Base-by-base conservation (phyloP, 1,140 invertebrate species). In the Trachymyrmex septentrionalis region DNA sequence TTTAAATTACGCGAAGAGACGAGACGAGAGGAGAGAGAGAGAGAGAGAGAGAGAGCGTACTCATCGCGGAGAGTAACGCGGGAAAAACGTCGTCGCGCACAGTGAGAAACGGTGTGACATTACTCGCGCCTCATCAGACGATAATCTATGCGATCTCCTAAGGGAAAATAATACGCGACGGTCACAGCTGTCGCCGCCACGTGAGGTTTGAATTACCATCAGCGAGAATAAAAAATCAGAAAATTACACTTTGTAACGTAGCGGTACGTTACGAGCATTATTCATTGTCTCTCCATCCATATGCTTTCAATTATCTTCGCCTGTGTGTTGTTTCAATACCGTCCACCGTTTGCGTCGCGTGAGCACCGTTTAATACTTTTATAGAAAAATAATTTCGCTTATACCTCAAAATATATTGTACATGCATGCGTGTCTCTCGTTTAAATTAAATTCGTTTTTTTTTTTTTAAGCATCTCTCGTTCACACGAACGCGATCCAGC, bases 101-200 rank as follows among this genome's bases (percentile, higher is more conserved):
- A 44, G 3, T 50, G 55, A 84, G 80, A 84, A 75, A 84, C 78
- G 69, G 69, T 63, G 69, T 75, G 80, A 84, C 80, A 84, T 84
- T 84, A 84, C 80, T 61, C 80, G 66, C 55, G 69, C 24, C 44
- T 75, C 80, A 61, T 84, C 67, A 63, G 72, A 21, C 80, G 80
- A 73, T 84, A 84, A 84, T 84, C 80, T 19, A 38, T 75, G 69
- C 80, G 80, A 84, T 84, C 80, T 84, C 72, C 38, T 69, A 50
- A 61, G 57, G 55, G 57, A 57, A 84, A 84, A 84, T 84, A 61
- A 84, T 75, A 61, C 44, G 61, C 30, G 27, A 67, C 67, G 64
- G 66, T 81, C 64, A 30, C 80, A 84, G 80, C 80, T 84, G 80
- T 84, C 80, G 80, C 24, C 14, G 55, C 55, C 80, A 16, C 67